Base-by-base conservation (phyloP, 2,797 vertebrate species). In the Etheostoma perlongum region DNA sequence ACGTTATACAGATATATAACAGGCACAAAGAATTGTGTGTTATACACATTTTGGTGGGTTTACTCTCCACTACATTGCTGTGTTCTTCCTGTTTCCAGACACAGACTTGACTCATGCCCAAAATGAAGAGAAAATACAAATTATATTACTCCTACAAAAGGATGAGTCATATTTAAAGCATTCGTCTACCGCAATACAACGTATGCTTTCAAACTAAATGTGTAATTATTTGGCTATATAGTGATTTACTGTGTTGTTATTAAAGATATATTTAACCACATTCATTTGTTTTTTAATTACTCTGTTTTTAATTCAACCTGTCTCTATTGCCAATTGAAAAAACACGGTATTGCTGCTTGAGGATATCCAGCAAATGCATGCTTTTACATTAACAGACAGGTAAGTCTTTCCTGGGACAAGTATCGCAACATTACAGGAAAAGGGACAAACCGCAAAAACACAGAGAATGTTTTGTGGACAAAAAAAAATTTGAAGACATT, bases 131-230 rank as follows among this genome's bases (percentile, higher is more conserved):
- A 57, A 67, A 69, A 64, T 25, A 73, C 25, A 36, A 57, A 64
- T 25, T 33, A 33, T 21, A 61, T 71, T 42, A 30, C 13, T 46
- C 19, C 47, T 7, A 64, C 19, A 70, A 65, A 53, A 59, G 58
- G 27, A 63, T 64, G 59, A 74, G 16, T 74, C 72, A 70, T 65
- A 63, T 46, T 73, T 44, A 64, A 23, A 40, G 4, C 21, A 54
- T 55, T 19, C 9, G 42, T 47, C 10, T 19, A 15, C 53, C 36
- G 51, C 55, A 49, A 40, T n/a, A 75, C n/a, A 21, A 19, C 21
- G 46, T 16, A 15, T 48, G 36, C 5, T 33, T 55, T 61, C 15
- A 57, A 13, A 57, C 44, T 36, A 16, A 57, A 47, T 0, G 5
- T 44, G 21, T 12, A 54, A 67, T 76, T 67, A 47, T 47, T 58